These are phyloP conservation scores for Paraescarpia echinospica DNA, from an alignment of 1,140 invertebrate genomes.

Conservation along the genomic window DNA sequence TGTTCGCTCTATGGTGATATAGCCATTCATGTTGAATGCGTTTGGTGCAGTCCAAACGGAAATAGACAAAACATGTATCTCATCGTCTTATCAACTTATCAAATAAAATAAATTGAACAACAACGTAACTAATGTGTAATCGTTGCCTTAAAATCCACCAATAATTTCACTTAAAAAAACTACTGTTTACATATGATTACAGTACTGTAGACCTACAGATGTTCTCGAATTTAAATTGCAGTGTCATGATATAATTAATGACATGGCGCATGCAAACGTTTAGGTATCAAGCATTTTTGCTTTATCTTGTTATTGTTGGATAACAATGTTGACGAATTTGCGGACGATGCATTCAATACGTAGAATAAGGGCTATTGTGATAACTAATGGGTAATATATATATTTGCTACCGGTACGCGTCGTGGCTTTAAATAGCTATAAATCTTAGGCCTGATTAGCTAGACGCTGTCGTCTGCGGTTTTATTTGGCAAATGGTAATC, in stretches of 20 bases:
- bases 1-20: no score
- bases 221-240: neutral
- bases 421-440: neutral
- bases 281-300: neutral
- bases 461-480: neutral
- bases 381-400: neutral
- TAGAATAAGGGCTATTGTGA: neutral
- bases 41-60: no score
- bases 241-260: neutral
- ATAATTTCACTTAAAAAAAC: no score
- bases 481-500: neutral
- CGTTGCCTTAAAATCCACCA: no score
- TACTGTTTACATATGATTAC: no score
- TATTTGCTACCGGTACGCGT: neutral
- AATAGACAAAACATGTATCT: no score
- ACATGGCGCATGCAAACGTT: neutral
- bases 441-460: neutral
- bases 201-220: no score
- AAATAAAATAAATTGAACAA: no score
- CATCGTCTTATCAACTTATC: no score
- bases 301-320: neutral
- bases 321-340: neutral
- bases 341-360: neutral
- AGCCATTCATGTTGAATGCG: no score
- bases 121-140: no score